Evolutionary conservation across 2,888 invertebrate genomes (phyloP).

Genomic region (Aethes cnicana): DNA sequence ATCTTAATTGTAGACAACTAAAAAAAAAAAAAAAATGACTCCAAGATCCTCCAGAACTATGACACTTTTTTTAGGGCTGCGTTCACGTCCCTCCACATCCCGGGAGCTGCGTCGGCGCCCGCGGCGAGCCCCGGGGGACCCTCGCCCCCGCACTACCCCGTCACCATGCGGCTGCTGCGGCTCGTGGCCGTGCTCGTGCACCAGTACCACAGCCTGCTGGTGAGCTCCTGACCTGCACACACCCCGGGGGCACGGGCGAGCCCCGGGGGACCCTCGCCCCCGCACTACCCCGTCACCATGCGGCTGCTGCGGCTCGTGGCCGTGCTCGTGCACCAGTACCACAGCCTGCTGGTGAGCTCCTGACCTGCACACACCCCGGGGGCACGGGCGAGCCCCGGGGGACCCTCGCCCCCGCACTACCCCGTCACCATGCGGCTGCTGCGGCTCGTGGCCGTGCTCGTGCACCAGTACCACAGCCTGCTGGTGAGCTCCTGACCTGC

Average conservation of each 20-base stretch:
- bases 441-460: slow-evolving; percentile 94
- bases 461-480: slow-evolving; percentile 95
- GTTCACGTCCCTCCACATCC: slow-evolving; percentile 67
- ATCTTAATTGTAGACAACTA: no score
- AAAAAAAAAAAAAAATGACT: background rate
- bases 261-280: no score
- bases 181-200: slow-evolving; percentile 96
- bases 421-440: slow-evolving; percentile 97
- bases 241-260: no score
- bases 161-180: slow-evolving; percentile 95
- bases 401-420: slow-evolving; percentile 96
- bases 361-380: no score
- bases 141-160: slow-evolving; percentile 98
- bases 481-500: no score
- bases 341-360: no score
- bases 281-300: no score
- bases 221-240: no score
- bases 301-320: no score
- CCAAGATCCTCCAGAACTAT: background rate
- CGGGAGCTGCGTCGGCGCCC: slow-evolving; percentile 46
- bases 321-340: no score
- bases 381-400: slow-evolving; percentile 61
- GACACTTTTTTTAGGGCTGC: slow-evolving; percentile 54
- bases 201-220: slow-evolving; percentile 94
- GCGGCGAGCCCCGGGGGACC: slow-evolving; percentile 75